Evolutionary conservation across 2,888 invertebrate genomes (phyloP).

Genomic region (Gastracanthus pulcherrimus): DNA sequence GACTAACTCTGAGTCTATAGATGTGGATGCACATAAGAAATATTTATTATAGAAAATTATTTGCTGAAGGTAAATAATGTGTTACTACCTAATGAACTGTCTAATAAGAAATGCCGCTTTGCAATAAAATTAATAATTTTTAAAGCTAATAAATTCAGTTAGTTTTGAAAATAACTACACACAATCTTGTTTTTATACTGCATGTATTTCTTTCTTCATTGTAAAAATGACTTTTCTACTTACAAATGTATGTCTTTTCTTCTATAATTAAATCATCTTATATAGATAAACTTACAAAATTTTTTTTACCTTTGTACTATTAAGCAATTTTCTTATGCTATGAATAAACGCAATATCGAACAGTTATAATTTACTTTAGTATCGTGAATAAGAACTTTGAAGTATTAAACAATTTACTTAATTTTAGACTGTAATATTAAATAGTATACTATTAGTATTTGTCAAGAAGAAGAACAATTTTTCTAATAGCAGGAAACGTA

Average conservation of each 20-base stretch:
- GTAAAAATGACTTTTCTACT: background rate
- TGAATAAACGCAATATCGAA: background rate
- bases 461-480: slow-evolving; percentile 3
- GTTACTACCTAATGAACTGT: too few species aligned
- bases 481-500: slow-evolving; percentile 7
- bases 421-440: background rate
- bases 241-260: background rate
- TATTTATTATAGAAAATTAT: too few species aligned
- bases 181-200: background rate
- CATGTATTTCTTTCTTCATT: background rate
- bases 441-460: background rate
- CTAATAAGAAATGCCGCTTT: too few species aligned
- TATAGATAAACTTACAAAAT: background rate
- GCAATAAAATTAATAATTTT: too few species aligned
- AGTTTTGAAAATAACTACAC: background rate
- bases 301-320: slow-evolving; percentile 16
- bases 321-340: slow-evolving; percentile 4
- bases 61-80: too few species aligned
- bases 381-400: slow-evolving; percentile 7
- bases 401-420: background rate
- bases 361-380: background rate
- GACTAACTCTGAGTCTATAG: background rate
- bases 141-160: background rate
- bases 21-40: background rate
- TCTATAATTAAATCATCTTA: slow-evolving; percentile 11